A percentile compares a stretch with the other conserved stretches of the same genome.
These are phyloP conservation scores for Tiaroga cobitis DNA, from an alignment of 2,797 vertebrate species.

Conservation along the genomic window DNA sequence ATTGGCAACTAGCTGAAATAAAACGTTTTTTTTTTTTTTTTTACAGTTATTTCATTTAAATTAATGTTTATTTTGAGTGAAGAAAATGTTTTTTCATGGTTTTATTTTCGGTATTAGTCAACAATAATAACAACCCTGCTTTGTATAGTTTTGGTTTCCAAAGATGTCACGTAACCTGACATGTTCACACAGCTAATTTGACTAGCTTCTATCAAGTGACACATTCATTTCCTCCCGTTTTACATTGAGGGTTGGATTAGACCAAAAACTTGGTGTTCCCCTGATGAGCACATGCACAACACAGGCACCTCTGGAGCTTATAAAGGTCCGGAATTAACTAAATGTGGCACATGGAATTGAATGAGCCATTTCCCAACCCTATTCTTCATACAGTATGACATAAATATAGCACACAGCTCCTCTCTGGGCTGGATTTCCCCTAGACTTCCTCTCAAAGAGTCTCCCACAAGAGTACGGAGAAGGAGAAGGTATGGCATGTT, in stretches of 20 bases:
- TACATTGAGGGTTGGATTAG: not conserved
- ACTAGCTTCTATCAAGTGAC: not conserved
- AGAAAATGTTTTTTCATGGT: too few relatives aligned
- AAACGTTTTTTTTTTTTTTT: too few relatives aligned
- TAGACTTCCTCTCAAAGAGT: constrained; percentile 9
- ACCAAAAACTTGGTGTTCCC: not conserved
- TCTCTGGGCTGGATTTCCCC: constrained; percentile 21
- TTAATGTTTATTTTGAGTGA: not conserved
- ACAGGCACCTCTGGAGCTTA: not conserved
- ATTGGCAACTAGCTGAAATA: not conserved
- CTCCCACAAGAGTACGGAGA: not conserved
- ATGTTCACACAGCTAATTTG: not conserved
- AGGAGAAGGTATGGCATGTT: not conserved
- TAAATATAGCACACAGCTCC: constrained; percentile 1
- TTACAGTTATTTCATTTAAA: not conserved
- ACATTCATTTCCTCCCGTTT: not conserved
- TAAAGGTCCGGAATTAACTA: not conserved
- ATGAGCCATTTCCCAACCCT: not conserved
- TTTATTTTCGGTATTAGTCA: not conserved
- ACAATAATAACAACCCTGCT: not conserved
- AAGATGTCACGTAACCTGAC: not conserved
- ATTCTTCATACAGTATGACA: not conserved
- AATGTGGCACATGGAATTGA: not conserved
- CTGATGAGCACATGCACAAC: not conserved
- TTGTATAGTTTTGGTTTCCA: not conserved